Base-by-base conservation (phyloP, 2,888 invertebrate genomes). In the Notodonta dromedarius region DNA sequence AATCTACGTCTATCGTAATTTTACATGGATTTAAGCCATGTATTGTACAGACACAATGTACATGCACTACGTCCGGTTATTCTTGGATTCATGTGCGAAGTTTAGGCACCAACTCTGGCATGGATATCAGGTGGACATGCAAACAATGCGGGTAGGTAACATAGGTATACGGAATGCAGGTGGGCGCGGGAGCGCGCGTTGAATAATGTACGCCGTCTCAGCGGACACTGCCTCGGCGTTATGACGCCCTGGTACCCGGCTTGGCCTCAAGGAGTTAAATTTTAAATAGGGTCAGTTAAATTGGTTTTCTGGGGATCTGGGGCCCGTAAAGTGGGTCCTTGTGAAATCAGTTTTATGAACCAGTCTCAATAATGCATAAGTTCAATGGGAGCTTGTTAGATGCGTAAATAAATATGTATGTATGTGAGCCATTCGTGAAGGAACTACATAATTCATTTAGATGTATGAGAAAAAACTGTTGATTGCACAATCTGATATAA, bases 161-260 rank as follows among this genome's bases (percentile, higher is more conserved):
- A 24, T 24, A 24, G 24, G 72, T 75, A 73, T 67, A 73, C 79
- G 84, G 85, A 86, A 85, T 86, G 86, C 85, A 75, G 68, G 71
- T 70, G 64, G 67, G 78, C 76, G 78, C 76, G 82, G 76, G 80
- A 67, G 79, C 78, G 79, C 84, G 82, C 79, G 78, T 84, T 90
- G 90, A 90, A 89, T 90, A 86, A 90, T 90, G 87, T 84, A 88
- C 77, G 73, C 54, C 62, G 76, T 77, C 78, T 76, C 80, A 77
- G 61, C 69, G 77, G 78, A 79, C 79, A 85, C 75, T 70, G 74
- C 74, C 78, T 79, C 73, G 74, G 69, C 65, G 76, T 77, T 80
- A 83, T 84, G 78, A 76, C 73, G 70, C 70, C 79, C 79, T 82
- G 73, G 83, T 83, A 77, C 72, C 61, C 51, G 57, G 61, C 62